These are phyloP conservation scores for Noctua janthina DNA, from an alignment of 2,888 invertebrate species.

Conservation along the genomic window DNA sequence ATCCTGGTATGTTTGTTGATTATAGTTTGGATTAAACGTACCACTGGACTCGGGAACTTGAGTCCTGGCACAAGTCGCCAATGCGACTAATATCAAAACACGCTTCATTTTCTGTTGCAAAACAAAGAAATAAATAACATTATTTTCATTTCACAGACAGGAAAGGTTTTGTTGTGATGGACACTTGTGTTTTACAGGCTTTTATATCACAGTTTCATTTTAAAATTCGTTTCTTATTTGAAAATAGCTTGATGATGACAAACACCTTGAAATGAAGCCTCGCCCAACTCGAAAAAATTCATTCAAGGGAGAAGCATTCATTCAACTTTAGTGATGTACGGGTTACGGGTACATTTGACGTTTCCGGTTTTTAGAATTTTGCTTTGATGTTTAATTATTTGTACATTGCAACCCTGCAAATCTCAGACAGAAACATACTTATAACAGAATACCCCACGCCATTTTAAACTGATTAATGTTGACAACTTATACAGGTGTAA, in stretches of 20 bases:
- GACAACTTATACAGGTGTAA: not conserved
- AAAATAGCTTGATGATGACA: conserved; percentile 71
- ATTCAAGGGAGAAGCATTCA: conserved; percentile 47
- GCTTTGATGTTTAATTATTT: not conserved
- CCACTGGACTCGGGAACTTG: conserved; percentile 79
- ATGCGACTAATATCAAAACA: conserved; percentile 77
- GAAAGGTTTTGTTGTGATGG: conserved; percentile 17
- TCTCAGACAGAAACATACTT: conserved; percentile 2
- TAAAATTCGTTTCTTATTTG: conserved; percentile 71
- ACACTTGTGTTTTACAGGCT: conserved; percentile 51
- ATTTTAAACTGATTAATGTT: not conserved
- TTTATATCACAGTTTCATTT: conserved; percentile 61
- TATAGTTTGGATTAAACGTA: conserved; percentile 81
- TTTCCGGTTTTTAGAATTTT: conserved; percentile 18
- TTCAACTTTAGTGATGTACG: conserved; percentile 55
- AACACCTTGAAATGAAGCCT: conserved; percentile 70
- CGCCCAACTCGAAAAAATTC: conserved; percentile 69
- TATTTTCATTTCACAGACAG: conserved; percentile 36
- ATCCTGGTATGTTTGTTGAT: conserved; percentile 77
- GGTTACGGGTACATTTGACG: conserved; percentile 26
- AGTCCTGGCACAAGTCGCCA: conserved; percentile 78
- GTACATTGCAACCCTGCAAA: conserved; percentile 17
- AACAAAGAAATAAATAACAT: conserved; percentile 54
- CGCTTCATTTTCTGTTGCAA: conserved; percentile 80
- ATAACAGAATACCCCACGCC: not conserved